Conservation (phyloP, 37 sponge, comb jelly and placozoan species). For the Ianthella basta region DNA sequence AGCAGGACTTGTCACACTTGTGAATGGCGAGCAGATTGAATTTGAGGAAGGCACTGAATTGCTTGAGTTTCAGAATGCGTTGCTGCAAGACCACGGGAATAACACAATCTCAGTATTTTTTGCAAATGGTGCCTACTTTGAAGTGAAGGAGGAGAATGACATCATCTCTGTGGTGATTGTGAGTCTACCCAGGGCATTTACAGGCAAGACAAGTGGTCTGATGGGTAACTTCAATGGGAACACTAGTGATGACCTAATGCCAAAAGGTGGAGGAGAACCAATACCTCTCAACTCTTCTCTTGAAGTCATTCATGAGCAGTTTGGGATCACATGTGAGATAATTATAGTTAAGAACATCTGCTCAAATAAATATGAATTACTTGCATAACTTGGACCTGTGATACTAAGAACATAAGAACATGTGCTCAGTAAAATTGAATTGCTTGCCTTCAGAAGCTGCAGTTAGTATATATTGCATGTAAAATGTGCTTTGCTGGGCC, state of each 20-base stretch:
- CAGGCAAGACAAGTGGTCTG: constrained; percentile 35
- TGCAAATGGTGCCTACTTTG: constrained; percentile 17
- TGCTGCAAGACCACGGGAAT: not conserved
- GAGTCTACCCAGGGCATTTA: constrained; percentile 8
- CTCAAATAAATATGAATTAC: not conserved
- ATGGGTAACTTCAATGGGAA: constrained; percentile 49
- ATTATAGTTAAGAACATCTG: not conserved
- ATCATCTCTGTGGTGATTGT: constrained; percentile 39
- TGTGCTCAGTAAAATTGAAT: too few species aligned
- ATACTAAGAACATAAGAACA: too few species aligned
- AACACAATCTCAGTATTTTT: constrained; percentile 28
- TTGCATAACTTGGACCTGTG: not conserved
- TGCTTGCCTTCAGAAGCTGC: too few species aligned
- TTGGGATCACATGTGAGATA: constrained; percentile 50
- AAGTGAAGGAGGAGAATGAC: constrained; percentile 37
- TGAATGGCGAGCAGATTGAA: constrained; percentile 10
- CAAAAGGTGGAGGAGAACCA: constrained; percentile 19
- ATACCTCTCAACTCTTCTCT: constrained; percentile 36
- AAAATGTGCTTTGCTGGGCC: too few species aligned
- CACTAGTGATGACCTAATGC: constrained; percentile 40
- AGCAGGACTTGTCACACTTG: constrained; percentile 16
- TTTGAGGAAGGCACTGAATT: not conserved
- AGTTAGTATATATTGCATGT: too few species aligned
- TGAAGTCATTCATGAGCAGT: constrained; percentile 35
- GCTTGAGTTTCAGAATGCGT: not conserved